Evolutionary conservation across 2,888 invertebrate genomes (phyloP).

Genomic region (Calliopum simillimum): DNA sequence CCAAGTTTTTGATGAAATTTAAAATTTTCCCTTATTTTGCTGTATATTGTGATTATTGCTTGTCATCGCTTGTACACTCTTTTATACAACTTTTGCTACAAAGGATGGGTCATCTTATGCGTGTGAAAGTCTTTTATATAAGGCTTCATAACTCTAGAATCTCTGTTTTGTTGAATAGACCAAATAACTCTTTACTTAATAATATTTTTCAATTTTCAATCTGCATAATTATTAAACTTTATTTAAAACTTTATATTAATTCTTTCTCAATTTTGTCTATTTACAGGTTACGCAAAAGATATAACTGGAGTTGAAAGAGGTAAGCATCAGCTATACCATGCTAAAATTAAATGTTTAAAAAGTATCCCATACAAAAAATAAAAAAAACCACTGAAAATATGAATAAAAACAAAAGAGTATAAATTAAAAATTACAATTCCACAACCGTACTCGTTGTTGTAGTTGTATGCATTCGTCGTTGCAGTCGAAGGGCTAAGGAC

Average conservation of each 20-base stretch:
- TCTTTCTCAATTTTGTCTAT: conserved; percentile 62
- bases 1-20: too few species aligned
- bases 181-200: too few species aligned
- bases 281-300: conserved; percentile 72
- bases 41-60: too few species aligned
- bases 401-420: conserved; percentile 11
- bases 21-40: too few species aligned
- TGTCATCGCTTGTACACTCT: too few species aligned
- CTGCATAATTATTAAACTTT: not conserved
- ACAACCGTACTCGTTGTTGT: conserved; percentile 4
- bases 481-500: not conserved
- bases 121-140: too few species aligned
- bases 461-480: not conserved
- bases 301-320: conserved; percentile 67
- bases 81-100: too few species aligned
- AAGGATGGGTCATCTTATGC: too few species aligned
- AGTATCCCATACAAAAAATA: not conserved
- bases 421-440: conserved; percentile 23
- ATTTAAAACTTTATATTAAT: conserved; percentile 28
- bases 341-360: not conserved
- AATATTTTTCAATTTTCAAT: too few species aligned
- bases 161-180: too few species aligned
- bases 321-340: conserved; percentile 48
- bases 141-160: too few species aligned
- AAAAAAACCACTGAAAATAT: not conserved